Conservation (phyloP, 2,888 invertebrate genomes). For the Rhyacophila evoluta region DNA sequence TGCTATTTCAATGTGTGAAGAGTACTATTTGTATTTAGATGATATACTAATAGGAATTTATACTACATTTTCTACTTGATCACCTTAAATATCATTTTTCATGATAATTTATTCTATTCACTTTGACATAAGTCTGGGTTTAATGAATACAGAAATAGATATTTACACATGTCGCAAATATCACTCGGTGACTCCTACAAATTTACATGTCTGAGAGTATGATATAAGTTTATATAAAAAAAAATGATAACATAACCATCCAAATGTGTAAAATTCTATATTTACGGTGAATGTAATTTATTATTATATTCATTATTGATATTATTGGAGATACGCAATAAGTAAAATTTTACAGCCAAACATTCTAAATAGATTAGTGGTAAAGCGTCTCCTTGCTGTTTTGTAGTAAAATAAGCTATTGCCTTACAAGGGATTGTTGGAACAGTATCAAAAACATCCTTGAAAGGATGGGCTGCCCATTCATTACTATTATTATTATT, state of each 20-base stretch:
- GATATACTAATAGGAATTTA: slow-evolving; percentile 13
- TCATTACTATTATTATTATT: too few relatives aligned
- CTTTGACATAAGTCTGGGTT: not conserved
- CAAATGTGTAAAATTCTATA: not conserved
- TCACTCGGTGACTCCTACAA: too few relatives aligned
- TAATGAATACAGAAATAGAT: not conserved
- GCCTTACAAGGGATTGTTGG: slow-evolving; percentile 11
- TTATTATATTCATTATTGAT: slow-evolving; percentile 10
- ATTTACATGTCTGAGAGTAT: not conserved
- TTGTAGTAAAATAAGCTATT: slow-evolving; percentile 18
- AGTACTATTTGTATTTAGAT: slow-evolving; percentile 18
- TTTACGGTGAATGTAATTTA: not conserved
- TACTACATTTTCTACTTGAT: slow-evolving; percentile 22
- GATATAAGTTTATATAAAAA: not conserved
- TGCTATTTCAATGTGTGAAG: slow-evolving; percentile 22
- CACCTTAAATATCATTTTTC: slow-evolving; percentile 21
- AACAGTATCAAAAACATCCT: not conserved
- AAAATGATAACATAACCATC: not conserved
- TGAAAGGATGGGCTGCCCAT: not conserved
- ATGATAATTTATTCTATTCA: not conserved
- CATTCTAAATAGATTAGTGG: slow-evolving; percentile 14
- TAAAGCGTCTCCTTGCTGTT: slow-evolving; percentile 9
- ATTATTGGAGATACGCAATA: slow-evolving; percentile 14
- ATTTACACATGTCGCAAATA: not conserved
- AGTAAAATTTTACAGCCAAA: slow-evolving; percentile 3